phyloP scores from a whole-genome alignment of 2,113 vertebrate species.

The Passerina amoena region DNA sequence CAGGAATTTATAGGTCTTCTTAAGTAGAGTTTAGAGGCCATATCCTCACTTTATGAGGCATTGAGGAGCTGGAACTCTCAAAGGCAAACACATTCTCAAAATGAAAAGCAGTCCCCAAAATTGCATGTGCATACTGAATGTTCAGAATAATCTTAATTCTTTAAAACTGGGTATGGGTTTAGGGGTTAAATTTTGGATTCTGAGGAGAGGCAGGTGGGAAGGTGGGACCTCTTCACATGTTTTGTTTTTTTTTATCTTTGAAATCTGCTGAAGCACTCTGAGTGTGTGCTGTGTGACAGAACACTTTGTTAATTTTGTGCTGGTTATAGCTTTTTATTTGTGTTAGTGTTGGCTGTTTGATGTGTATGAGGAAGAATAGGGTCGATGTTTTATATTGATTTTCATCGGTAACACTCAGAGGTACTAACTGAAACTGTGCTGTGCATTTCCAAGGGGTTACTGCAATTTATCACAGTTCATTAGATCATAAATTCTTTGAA shows the following conservation, averaged over 20 bases:
- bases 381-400: not conserved
- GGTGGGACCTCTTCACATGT: accelerated
- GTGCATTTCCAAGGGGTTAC: not conserved
- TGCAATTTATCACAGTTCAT: not conserved
- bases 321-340: not conserved
- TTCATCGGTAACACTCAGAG: not conserved
- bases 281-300: not conserved
- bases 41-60: not conserved
- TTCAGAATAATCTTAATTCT: not conserved
- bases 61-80: not conserved
- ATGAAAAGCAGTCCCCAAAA: not conserved
- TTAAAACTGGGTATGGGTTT: not conserved
- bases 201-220: not conserved
- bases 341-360: not conserved
- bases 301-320: not conserved
- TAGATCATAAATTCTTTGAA: conserved; percentile 10
- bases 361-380: not conserved
- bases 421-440: not conserved
- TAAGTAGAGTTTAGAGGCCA: not conserved
- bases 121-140: not conserved
- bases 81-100: not conserved
- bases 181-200: not conserved
- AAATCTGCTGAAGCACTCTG: not conserved
- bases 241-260: not conserved
- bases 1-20: not conserved